These are phyloP conservation scores for Mercenaria mercenaria DNA, from an alignment of 1,140 invertebrate genomes.

Conservation along the genomic window DNA sequence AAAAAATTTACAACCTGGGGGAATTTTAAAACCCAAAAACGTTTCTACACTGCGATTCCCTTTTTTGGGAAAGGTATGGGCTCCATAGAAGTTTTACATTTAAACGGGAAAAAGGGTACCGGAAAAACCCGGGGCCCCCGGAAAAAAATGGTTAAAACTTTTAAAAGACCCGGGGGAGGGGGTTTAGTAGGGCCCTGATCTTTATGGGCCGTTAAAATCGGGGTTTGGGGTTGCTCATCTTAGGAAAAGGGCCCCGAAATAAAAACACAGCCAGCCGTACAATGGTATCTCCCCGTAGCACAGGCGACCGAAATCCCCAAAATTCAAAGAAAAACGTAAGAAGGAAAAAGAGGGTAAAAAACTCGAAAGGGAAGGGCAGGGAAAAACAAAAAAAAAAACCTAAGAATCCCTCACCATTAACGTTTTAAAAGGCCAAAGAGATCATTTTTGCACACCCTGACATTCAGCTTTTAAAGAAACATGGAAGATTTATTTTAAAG, in stretches of 20 bases:
- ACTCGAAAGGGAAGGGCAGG: too few relatives aligned
- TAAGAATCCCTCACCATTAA: not conserved
- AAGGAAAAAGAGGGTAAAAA: too few relatives aligned
- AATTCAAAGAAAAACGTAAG: too few relatives aligned
- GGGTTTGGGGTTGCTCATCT: conserved; percentile 27
- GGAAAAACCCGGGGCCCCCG: too few relatives aligned
- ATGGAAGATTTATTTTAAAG: not conserved
- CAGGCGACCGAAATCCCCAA: too few relatives aligned
- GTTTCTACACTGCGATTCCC: not conserved
- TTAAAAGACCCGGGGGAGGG: not conserved
- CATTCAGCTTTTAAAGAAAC: not conserved
- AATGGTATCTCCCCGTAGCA: too few relatives aligned
- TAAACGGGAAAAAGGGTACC: not conserved
- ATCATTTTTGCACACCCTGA: conserved; percentile 33
- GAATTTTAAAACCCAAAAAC: conserved; percentile 8
- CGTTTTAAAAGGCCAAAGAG: conserved; percentile 65
- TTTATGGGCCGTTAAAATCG: conserved; percentile 51
- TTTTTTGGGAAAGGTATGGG: conserved; percentile 25
- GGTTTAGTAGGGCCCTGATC: not conserved
- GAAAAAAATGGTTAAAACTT: too few relatives aligned
- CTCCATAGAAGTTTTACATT: not conserved
- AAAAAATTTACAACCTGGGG: not conserved
- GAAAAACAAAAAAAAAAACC: not conserved
- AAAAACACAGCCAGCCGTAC: too few relatives aligned
- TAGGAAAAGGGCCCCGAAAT: too few relatives aligned